These are phyloP conservation scores for Metaphire vulgaris DNA, from an alignment of 1,140 invertebrate genomes.

Conservation along the genomic window DNA sequence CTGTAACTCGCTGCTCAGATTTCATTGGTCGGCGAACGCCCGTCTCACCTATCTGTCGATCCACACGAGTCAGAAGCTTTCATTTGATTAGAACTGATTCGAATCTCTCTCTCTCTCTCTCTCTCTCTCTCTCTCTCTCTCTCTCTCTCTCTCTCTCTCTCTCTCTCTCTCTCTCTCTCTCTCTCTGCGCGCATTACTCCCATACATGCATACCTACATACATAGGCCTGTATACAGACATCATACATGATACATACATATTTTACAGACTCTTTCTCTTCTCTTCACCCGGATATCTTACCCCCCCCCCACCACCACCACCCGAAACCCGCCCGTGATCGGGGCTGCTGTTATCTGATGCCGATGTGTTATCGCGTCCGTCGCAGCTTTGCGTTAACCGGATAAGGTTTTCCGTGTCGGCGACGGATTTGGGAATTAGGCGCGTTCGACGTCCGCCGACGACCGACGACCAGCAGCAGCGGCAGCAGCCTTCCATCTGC, in stretches of 20 bases:
- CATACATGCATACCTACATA: no score
- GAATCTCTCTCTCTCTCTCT: no score
- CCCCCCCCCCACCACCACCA: background rate
- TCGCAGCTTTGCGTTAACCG: background rate
- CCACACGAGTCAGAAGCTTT: background rate
- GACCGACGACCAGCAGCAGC: background rate
- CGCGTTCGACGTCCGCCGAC: background rate
- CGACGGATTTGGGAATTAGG: background rate
- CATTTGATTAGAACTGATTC: background rate
- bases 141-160: no score
- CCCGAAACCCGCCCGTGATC: background rate
- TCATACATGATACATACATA: no score
- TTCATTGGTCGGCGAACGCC: no score
- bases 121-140: no score
- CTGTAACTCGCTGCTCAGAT: no score
- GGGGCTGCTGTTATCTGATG: background rate
- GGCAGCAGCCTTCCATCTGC: background rate
- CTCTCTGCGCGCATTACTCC: no score
- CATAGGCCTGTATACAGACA: no score
- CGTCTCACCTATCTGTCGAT: background rate
- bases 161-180: no score
- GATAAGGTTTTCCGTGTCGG: background rate
- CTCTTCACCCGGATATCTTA: no score
- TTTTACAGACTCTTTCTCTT: no score
- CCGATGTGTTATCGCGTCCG: background rate